Conservation (phyloP, 2,113 vertebrate species). For the Istiophorus platypterus region DNA sequence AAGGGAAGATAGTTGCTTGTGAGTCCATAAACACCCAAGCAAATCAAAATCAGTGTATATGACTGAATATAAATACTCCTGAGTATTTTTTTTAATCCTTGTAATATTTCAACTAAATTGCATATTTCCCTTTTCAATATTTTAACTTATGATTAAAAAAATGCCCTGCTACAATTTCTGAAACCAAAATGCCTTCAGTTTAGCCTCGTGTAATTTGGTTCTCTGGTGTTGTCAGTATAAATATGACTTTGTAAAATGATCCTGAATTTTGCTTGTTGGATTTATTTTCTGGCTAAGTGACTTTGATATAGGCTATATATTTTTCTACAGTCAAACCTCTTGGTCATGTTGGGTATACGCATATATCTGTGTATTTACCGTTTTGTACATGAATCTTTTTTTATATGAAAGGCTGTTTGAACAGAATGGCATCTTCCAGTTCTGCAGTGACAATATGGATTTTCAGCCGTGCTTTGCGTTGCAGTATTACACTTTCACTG, state of each 20-base stretch:
- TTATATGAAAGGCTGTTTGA: constrained; percentile 47
- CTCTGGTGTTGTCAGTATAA: constrained; percentile 43
- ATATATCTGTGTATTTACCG: constrained; percentile 26
- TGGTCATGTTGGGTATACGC: constrained; percentile 39
- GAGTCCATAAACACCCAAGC: not conserved
- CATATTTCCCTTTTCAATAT: constrained; percentile 45
- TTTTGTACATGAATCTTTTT: constrained; percentile 56
- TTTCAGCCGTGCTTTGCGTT: constrained; percentile 40
- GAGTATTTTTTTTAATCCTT: not conserved
- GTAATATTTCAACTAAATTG: constrained; percentile 30
- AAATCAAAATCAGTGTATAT: constrained; percentile 13
- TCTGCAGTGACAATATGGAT: constrained; percentile 44
- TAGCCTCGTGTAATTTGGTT: constrained; percentile 61
- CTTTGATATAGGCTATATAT: constrained; percentile 71
- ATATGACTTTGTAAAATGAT: constrained; percentile 52
- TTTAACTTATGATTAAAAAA: constrained; percentile 32
- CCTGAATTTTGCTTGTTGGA: constrained; percentile 54
- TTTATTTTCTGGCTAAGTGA: constrained; percentile 65
- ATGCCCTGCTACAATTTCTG: constrained; percentile 48
- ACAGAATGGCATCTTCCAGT: constrained; percentile 59
- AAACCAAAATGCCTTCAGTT: constrained; percentile 80
- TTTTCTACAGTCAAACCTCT: constrained; percentile 70
- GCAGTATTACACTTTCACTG: constrained; percentile 54
- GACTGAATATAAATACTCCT: not conserved
- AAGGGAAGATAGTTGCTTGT: not conserved